Base-by-base conservation (phyloP, 2,113 vertebrate genomes). In the Neoarius graeffei region DNA sequence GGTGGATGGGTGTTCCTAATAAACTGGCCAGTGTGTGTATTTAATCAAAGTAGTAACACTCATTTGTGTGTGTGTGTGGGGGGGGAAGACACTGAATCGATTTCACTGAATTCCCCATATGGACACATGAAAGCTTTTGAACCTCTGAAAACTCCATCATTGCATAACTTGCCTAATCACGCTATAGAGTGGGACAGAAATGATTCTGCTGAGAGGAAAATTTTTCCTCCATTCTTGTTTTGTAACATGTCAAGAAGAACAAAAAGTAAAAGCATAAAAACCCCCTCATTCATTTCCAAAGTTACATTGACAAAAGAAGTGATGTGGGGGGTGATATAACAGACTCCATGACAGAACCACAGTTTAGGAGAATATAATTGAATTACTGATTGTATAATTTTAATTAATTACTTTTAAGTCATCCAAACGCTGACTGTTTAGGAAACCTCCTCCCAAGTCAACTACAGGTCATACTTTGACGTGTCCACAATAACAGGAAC, bases 201-300 rank as follows among this genome's bases (percentile, higher is more conserved):
- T n/a, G 7, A 27, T 71, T 35, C 10, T 83, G 57, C 10, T 52
- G 79, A 83, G 69, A 81, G 50, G 66, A 6, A 13, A 27, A 1
- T 71, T 81, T 81, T 81, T 87, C 69, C 79, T 81, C 79, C 27
- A 54, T 74, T 83, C n/a, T 76, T 42, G 30, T 83, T 83, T 87
- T 50, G 23, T 10, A n/a, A 11, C 5, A 8, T 74, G 54, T 50
- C 69, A 67, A 59, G 14, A 23, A 57, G n/a, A 27, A 30, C 9
- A 60, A 13, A 9, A 71, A 64, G 27, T 64, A 80, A 42, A 80
- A 56, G 20, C 9, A 14, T 4, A 5, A 69, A 69, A 69, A 14
- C 14, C 67, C 67, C 35, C 3, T 27, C 67, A 69, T 6, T 69
- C 66, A 30, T 3, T 8, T 69, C n/a, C 23, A 42, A 66, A 66